A percentile compares a stretch with the other conserved stretches of the same genome.
phyloP scores from a whole-genome alignment of 2,797 vertebrate species.

The Notolabrus celidotus region DNA sequence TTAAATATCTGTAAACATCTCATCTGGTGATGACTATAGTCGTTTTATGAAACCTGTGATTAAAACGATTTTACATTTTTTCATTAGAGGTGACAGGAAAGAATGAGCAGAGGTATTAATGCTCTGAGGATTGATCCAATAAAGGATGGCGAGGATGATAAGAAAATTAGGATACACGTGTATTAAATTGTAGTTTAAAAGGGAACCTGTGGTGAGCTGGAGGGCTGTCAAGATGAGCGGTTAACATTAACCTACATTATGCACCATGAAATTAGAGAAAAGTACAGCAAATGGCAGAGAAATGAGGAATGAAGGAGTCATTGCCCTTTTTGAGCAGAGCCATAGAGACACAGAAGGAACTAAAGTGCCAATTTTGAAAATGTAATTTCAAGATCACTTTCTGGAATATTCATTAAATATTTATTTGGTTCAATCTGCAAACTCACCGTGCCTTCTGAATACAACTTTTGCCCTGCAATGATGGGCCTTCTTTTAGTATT shows the following conservation, averaged over 20 bases:
- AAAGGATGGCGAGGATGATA: not conserved
- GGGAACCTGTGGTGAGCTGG: constrained; percentile 7
- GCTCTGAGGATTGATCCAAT: constrained; percentile 28
- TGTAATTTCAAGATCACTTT: too few relatives aligned
- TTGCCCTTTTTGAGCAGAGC: too few relatives aligned
- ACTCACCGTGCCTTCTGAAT: too few relatives aligned
- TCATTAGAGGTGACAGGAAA: constrained; percentile 21
- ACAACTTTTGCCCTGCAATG: too few relatives aligned
- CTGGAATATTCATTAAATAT: too few relatives aligned
- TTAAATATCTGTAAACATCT: not conserved
- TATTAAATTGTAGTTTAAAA: constrained; percentile 34
- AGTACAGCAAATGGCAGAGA: not conserved
- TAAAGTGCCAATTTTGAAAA: not conserved
- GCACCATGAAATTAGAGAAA: constrained; percentile 31
- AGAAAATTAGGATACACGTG: constrained; percentile 25
- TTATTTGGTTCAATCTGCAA: too few relatives aligned
- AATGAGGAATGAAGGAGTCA: too few relatives aligned
- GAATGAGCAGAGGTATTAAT: constrained; percentile 21
- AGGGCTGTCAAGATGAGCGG: constrained; percentile 20
- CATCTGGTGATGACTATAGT: constrained; percentile 27
- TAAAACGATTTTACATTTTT: constrained; percentile 1
- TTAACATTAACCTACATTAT: not conserved
- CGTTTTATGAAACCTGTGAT: constrained; percentile 10
- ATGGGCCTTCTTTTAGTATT: too few relatives aligned
- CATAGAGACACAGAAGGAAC: not conserved